Evolutionary conservation across 64 coral and sea anemone genomes (phyloP).

Genomic region (Montipora sp.): DNA sequence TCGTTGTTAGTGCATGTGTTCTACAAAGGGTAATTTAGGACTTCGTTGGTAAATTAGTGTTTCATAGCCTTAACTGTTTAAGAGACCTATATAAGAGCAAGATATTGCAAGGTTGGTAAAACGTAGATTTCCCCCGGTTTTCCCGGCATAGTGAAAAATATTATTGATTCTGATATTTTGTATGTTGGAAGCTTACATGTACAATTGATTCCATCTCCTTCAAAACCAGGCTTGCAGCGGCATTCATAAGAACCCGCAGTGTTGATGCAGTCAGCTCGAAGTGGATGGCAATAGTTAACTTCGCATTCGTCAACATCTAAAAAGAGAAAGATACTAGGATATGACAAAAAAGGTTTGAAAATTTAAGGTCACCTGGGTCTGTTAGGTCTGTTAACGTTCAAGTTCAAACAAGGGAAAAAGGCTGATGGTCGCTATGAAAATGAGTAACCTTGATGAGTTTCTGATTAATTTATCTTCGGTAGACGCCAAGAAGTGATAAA

Average conservation of each 20-base stretch:
- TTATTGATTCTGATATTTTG: background rate
- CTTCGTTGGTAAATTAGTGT: too few relatives aligned
- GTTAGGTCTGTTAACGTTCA: background rate
- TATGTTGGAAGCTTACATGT: slow-evolving; percentile 43
- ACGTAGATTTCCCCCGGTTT: too few relatives aligned
- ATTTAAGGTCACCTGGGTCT: too few relatives aligned
- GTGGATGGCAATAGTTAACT: slow-evolving; percentile 60
- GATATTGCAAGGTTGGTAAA: too few relatives aligned
- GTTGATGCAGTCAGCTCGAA: slow-evolving; percentile 76
- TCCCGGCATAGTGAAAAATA: too few relatives aligned
- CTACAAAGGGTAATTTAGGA: too few relatives aligned
- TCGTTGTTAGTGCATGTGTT: too few relatives aligned
- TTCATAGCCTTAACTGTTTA: too few relatives aligned
- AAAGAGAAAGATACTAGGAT: background rate
- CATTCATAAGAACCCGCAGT: slow-evolving; percentile 77
- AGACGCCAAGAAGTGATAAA: too few relatives aligned
- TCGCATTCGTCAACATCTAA: slow-evolving; percentile 82
- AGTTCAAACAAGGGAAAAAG: background rate
- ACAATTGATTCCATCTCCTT: slow-evolving; percentile 82
- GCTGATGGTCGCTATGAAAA: background rate
- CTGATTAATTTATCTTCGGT: too few relatives aligned
- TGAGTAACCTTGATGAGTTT: too few relatives aligned
- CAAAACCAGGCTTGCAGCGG: slow-evolving; percentile 74
- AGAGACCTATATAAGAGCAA: too few relatives aligned
- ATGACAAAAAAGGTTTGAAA: background rate